Evolutionary conservation across 2,888 invertebrate genomes (phyloP).

Genomic region (Brachynemurus nebulosus): DNA sequence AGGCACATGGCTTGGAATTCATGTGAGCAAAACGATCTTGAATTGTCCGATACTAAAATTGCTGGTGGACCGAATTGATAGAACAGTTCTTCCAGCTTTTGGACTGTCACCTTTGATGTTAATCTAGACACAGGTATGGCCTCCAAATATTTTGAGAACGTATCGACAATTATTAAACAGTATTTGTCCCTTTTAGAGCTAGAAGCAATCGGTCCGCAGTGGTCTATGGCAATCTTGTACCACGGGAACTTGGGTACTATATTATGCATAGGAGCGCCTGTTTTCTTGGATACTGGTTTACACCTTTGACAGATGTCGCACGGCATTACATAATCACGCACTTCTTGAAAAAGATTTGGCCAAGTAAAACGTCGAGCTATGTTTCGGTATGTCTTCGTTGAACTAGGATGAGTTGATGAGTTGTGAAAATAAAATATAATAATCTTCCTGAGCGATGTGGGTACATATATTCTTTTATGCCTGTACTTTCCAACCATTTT

Average conservation of each 20-base stretch:
- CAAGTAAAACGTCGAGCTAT: no score
- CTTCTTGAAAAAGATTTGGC: background rate
- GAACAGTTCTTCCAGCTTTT: no score
- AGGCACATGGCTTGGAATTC: no score
- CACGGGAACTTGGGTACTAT: background rate
- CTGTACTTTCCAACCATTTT: background rate
- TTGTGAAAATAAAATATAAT: background rate
- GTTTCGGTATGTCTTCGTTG: background rate
- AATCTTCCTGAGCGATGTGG: background rate
- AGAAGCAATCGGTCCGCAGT: background rate
- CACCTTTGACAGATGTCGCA: background rate
- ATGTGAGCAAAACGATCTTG: no score
- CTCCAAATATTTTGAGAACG: background rate
- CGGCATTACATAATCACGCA: background rate
- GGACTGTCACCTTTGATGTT: no score
- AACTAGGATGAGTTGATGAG: background rate
- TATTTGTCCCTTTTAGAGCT: background rate
- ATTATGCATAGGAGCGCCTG: background rate
- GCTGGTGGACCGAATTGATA: no score
- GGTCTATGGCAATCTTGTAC: background rate
- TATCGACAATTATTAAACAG: background rate
- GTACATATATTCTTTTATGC: background rate
- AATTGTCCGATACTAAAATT: no score
- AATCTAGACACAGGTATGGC: background rate
- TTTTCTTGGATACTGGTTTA: background rate